Conservation (phyloP, 2,797 vertebrate genomes). For the Clamator glandarius region DNA sequence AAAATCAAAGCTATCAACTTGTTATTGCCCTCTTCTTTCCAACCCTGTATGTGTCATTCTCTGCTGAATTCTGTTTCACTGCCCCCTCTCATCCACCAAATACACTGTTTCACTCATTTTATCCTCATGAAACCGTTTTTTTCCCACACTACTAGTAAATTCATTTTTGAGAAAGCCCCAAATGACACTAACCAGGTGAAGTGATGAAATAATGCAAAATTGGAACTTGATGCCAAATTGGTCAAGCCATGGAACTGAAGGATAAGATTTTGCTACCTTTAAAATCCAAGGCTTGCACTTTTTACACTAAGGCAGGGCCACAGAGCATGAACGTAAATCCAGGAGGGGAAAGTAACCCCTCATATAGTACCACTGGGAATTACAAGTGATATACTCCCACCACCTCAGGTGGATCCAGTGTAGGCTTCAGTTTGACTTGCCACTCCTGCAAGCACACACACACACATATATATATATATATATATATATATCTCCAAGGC, state of each 20-base stretch:
- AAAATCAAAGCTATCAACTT: slow-evolving; percentile 24
- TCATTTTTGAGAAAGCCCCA: background rate
- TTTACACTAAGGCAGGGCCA: background rate
- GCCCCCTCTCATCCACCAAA: background rate
- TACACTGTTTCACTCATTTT: background rate
- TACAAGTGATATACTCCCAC: background rate
- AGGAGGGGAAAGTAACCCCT: background rate
- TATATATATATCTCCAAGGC: background rate
- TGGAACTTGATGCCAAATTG: background rate
- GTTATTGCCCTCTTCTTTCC: background rate
- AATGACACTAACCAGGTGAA: background rate
- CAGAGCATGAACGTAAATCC: background rate
- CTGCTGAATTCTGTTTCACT: background rate
- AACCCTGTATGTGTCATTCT: background rate
- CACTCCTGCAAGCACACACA: background rate
- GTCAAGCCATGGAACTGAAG: background rate
- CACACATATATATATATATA: too few species aligned
- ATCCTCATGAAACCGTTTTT: background rate
- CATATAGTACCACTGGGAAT: background rate
- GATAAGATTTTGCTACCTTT: background rate
- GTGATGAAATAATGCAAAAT: background rate
- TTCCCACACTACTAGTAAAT: background rate
- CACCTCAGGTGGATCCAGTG: background rate
- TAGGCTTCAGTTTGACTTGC: background rate
- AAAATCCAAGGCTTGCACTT: background rate